Conservation (phyloP, 2,888 invertebrate species). For the Eupeodes luniger region DNA sequence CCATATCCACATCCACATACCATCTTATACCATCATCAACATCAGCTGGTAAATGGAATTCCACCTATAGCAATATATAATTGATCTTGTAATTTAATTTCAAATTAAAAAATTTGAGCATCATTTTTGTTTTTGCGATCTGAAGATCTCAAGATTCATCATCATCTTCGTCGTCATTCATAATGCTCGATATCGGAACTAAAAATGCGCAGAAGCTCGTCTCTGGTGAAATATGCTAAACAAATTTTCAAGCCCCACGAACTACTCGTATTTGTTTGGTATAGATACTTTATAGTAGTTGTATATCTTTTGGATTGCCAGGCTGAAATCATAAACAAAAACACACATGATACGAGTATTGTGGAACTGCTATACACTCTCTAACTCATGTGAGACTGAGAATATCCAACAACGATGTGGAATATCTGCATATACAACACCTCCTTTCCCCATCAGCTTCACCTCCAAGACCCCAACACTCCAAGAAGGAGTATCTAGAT, state of each 20-base stretch:
- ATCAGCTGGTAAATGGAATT: constrained; percentile 8
- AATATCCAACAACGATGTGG: constrained; percentile 27
- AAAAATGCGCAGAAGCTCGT: constrained; percentile 22
- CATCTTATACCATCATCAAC: not conserved
- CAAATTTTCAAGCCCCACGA: constrained; percentile 29
- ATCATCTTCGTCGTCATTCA: constrained; percentile 66
- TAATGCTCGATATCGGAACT: constrained; percentile 68
- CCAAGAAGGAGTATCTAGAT: constrained; percentile 53
- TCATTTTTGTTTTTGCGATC: constrained; percentile 21
- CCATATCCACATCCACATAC: not conserved
- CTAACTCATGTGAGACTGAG: constrained; percentile 57
- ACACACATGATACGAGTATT: constrained; percentile 54
- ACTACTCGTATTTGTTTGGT: not conserved
- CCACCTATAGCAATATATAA: constrained; percentile 38
- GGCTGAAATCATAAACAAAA: constrained; percentile 61
- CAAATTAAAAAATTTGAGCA: constrained; percentile 66
- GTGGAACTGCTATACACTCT: constrained; percentile 57
- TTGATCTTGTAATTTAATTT: constrained; percentile 75
- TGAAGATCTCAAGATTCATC: constrained; percentile 45
- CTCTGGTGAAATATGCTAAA: constrained; percentile 27
- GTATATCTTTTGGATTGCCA: constrained; percentile 41
- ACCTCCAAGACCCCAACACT: constrained; percentile 7
- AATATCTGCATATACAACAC: constrained; percentile 58
- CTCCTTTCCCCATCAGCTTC: not conserved
- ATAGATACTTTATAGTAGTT: not conserved